Conservation (phyloP, 2,113 vertebrate genomes). For the Nipponia nippon region DNA sequence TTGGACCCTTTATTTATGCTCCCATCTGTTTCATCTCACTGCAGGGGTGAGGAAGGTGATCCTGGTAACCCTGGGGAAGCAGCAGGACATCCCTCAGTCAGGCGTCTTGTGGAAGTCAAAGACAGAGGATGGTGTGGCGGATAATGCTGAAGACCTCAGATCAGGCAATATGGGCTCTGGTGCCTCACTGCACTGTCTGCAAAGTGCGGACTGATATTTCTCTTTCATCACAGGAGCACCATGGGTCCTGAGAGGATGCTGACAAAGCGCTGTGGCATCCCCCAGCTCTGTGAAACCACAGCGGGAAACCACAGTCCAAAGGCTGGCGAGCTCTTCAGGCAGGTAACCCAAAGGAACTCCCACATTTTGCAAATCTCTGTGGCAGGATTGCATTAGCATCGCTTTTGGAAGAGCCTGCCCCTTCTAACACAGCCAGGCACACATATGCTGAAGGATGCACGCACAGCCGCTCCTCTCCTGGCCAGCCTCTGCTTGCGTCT, state of each 20-base stretch:
- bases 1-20: background rate
- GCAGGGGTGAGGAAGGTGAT: background rate
- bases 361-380: rapidly evolving
- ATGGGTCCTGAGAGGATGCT: rapidly evolving
- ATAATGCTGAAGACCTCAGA: background rate
- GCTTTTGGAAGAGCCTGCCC: background rate
- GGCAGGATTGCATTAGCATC: rapidly evolving
- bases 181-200: background rate
- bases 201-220: background rate
- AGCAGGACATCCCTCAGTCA: no score
- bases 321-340: background rate
- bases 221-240: background rate
- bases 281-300: rapidly evolving
- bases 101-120: background rate
- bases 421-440: background rate
- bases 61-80: background rate
- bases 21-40: background rate
- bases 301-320: rapidly evolving
- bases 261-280: rapidly evolving
- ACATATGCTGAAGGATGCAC: rapidly evolving
- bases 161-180: rapidly evolving
- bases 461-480: rapidly evolving
- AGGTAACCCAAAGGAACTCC: background rate
- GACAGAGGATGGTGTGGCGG: background rate
- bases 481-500: rapidly evolving